Conservation (phyloP, 2,888 invertebrate species). For the Brenthis hecate region DNA sequence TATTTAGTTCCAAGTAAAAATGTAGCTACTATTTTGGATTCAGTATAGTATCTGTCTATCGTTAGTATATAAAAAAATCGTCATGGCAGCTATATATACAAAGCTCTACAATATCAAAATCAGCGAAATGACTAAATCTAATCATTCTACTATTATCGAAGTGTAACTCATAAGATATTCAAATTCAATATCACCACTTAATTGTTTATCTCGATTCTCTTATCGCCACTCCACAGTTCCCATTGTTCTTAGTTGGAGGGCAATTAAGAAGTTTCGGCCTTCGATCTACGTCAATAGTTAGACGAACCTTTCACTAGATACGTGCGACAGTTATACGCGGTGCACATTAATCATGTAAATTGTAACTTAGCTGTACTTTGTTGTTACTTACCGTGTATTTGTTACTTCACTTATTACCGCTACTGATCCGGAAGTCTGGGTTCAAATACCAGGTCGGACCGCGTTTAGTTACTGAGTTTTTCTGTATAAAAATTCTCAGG, state of each 20-base stretch:
- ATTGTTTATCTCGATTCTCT: constrained; percentile 29
- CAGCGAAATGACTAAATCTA: constrained; percentile 7
- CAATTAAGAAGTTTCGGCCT: constrained; percentile 29
- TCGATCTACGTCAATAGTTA: constrained; percentile 10
- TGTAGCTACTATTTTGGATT: too few relatives aligned
- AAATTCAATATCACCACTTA: constrained; percentile 31
- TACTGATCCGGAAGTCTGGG: too few relatives aligned
- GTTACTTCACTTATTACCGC: too few relatives aligned
- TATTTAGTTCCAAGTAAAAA: too few relatives aligned
- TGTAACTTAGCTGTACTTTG: too few relatives aligned
- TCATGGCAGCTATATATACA: too few relatives aligned
- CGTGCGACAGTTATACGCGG: background rate
- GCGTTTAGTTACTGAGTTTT: too few relatives aligned
- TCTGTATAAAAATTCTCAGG: too few relatives aligned
- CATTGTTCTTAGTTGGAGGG: constrained; percentile 24
- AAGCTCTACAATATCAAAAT: background rate
- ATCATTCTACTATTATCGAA: constrained; percentile 17
- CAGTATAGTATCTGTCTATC: too few relatives aligned
- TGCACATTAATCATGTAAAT: constrained; percentile 4
- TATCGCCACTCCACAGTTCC: constrained; percentile 15
- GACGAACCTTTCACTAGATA: constrained; percentile 5
- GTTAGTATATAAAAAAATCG: too few relatives aligned
- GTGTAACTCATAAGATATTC: constrained; percentile 23
- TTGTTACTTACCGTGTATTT: too few relatives aligned
- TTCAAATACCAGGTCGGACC: too few relatives aligned